Evolutionary conservation across 2,888 invertebrate species (phyloP).

Genomic region (Drosophila austrosaltans): DNA sequence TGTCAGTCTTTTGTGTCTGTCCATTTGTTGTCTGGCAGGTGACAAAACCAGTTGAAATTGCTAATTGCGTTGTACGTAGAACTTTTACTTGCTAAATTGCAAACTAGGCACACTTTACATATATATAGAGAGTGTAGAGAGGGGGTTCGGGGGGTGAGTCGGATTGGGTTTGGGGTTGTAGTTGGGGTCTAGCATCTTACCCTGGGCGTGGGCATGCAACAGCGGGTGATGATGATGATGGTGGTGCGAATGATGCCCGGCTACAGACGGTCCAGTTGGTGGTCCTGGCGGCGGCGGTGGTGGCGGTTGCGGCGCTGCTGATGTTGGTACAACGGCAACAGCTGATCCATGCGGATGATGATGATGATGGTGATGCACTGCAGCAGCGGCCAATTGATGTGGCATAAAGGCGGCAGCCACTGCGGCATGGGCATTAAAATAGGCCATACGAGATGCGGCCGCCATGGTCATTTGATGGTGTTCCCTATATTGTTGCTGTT

Average conservation of each 20-base stretch:
- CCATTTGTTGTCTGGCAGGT: slow-evolving; percentile 50
- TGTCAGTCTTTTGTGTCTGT: slow-evolving; percentile 13
- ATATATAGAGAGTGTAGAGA: neutral
- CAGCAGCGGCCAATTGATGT: slow-evolving; percentile 86
- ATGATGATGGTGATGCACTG: slow-evolving; percentile 68
- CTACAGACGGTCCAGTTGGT: slow-evolving; percentile 15
- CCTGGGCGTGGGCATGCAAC: slow-evolving; percentile 83
- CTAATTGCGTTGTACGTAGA: slow-evolving; percentile 57
- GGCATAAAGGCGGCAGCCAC: slow-evolving; percentile 94
- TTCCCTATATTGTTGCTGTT: slow-evolving; percentile 55
- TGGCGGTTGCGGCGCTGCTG: neutral
- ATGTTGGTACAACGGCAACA: slow-evolving; percentile 8
- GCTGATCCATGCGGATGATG: slow-evolving; percentile 37
- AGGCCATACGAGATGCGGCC: slow-evolving; percentile 91
- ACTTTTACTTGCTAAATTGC: slow-evolving; percentile 10
- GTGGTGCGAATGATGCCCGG: slow-evolving; percentile 41
- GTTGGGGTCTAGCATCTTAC: slow-evolving; percentile 69
- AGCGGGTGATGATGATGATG: slow-evolving; percentile 77
- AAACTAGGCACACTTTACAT: neutral
- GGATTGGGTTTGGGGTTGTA: neutral
- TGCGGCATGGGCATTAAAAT: slow-evolving; percentile 96
- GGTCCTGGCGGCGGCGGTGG: slow-evolving; percentile 10
- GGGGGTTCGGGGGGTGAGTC: no score
- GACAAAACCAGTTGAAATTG: slow-evolving; percentile 72
- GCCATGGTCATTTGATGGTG: slow-evolving; percentile 82